Percentiles rank a stretch among this genome's conserved stretches.
Evolutionary conservation across 1,140 invertebrate genomes (phyloP).

Genomic region (Latrodectus geometricus): DNA sequence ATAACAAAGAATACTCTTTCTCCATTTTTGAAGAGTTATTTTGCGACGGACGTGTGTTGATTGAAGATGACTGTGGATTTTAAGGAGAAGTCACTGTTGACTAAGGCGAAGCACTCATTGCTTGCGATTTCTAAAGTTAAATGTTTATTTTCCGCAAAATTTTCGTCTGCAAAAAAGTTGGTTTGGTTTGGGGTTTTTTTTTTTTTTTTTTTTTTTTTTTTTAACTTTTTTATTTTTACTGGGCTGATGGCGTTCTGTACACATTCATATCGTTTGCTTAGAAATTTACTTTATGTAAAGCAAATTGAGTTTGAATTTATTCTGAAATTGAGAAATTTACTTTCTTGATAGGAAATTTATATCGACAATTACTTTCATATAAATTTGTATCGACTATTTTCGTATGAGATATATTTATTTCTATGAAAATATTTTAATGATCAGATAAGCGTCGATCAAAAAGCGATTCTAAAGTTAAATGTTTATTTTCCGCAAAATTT

Average conservation of each 20-base stretch:
- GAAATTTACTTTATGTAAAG: too few species aligned
- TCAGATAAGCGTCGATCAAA: too few species aligned
- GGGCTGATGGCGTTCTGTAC: too few species aligned
- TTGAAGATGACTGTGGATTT: background rate
- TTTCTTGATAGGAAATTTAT: too few species aligned
- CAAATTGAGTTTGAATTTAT: too few species aligned
- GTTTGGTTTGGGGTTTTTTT: background rate
- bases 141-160: background rate
- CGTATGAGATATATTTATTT: too few species aligned
- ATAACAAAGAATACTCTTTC: background rate
- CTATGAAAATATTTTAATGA: too few species aligned
- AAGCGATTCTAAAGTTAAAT: background rate
- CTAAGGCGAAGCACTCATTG: background rate
- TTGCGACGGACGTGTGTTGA: background rate
- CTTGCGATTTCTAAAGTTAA: background rate
- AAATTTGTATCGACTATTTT: too few species aligned
- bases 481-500: background rate
- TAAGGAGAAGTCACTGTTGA: background rate
- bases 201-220: background rate
- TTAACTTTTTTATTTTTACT: too few species aligned
- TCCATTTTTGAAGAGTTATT: background rate
- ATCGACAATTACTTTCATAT: too few species aligned
- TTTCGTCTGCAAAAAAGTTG: background rate
- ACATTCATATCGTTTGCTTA: too few species aligned
- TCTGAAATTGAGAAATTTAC: too few species aligned